These are phyloP conservation scores for Babylonia areolata DNA, from an alignment of 1,140 invertebrate species.

Conservation along the genomic window DNA sequence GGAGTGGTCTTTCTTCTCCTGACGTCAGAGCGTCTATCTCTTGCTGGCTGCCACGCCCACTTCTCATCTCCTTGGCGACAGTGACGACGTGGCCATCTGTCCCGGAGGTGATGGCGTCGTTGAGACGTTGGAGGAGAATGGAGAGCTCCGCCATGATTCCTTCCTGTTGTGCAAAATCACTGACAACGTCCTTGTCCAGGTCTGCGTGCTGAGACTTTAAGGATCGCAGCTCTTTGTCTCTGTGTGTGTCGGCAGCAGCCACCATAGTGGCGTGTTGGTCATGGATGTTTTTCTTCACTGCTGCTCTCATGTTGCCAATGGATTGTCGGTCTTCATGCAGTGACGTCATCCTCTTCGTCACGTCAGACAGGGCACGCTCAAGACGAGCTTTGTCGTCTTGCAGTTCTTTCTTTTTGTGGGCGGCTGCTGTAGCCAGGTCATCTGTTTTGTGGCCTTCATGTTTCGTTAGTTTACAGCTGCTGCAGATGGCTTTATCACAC, in stretches of 20 bases:
- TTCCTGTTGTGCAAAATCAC: background rate
- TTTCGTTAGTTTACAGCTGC: background rate
- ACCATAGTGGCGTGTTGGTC: background rate
- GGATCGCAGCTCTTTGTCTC: background rate
- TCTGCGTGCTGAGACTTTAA: background rate
- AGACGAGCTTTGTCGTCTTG: background rate
- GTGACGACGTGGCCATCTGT: background rate
- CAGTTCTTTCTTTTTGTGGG: background rate
- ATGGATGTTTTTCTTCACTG: background rate
- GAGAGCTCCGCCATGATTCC: background rate
- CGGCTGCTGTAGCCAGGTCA: background rate
- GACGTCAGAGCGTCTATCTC: background rate
- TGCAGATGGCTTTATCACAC: background rate
- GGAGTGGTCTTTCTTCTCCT: background rate
- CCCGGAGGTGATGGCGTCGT: background rate
- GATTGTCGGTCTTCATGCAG: background rate
- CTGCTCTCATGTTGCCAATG: background rate
- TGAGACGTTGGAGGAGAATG: background rate
- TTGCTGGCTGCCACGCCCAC: background rate
- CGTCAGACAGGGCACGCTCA: background rate
- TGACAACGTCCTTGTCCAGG: background rate
- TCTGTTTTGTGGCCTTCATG: background rate
- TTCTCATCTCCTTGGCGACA: background rate
- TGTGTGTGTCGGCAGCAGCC: background rate
- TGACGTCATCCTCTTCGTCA: background rate